Conservation (phyloP, 1,140 invertebrate genomes). For the Mamestra configurata region DNA sequence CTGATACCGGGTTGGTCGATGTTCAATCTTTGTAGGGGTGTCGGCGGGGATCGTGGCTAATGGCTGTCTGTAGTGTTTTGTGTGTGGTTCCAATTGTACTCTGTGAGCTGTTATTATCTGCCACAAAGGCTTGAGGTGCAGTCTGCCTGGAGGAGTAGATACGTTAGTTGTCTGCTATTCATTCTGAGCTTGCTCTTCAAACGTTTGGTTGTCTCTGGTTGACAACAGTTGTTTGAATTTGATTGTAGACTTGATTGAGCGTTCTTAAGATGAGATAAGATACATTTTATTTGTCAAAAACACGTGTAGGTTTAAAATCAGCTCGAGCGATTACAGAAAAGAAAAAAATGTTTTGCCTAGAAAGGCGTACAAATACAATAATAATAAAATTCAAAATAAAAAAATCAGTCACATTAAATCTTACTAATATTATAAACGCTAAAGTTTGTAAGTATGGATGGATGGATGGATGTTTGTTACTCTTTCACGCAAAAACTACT, state of each 20-base stretch:
- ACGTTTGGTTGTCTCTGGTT: not conserved
- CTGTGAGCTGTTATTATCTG: not conserved
- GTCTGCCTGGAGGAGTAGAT: not conserved
- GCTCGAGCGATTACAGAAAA: too few relatives aligned
- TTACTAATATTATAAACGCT: too few relatives aligned
- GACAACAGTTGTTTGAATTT: not conserved
- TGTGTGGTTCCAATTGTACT: not conserved
- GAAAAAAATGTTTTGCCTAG: too few relatives aligned
- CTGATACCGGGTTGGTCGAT: not conserved
- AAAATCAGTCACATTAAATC: too few relatives aligned
- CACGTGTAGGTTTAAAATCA: too few relatives aligned
- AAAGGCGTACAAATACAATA: too few relatives aligned
- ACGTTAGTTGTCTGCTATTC: not conserved
- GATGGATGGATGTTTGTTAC: too few relatives aligned
- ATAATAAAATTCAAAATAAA: too few relatives aligned
- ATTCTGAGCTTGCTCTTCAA: not conserved
- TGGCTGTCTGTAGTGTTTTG: slow-evolving; percentile 6
- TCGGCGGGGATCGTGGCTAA: not conserved
- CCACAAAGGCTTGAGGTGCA: slow-evolving; percentile 15
- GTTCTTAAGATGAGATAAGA: too few relatives aligned
- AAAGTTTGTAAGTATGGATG: too few relatives aligned
- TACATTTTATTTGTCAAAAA: too few relatives aligned
- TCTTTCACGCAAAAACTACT: too few relatives aligned
- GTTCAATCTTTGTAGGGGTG: slow-evolving; percentile 12
- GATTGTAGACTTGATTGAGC: not conserved